These are phyloP conservation scores for Apocheima hispidaria DNA, from an alignment of 2,888 invertebrate species.

Conservation along the genomic window DNA sequence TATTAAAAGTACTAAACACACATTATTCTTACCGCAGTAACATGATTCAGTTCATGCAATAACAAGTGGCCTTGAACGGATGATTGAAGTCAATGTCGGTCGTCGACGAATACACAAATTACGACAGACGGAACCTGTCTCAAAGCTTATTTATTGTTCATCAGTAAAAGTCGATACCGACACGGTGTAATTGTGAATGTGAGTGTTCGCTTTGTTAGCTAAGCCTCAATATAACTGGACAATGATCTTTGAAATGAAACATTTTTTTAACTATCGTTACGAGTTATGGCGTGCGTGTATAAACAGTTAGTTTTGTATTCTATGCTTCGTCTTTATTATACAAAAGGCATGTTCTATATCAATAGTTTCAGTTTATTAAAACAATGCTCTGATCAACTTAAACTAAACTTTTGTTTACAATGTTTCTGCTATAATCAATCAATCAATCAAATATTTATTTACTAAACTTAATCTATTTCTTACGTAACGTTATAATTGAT, in stretches of 20 bases:
- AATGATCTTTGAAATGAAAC: slow-evolving; percentile 8
- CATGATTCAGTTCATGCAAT: slow-evolving; percentile 60
- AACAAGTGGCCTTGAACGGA: slow-evolving; percentile 70
- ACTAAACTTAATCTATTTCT: too few species aligned
- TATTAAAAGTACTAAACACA: background rate
- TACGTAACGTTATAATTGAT: too few species aligned
- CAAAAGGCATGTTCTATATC: background rate
- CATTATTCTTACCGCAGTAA: slow-evolving; percentile 43
- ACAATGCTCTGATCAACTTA: background rate
- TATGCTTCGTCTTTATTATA: background rate
- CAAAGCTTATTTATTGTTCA: slow-evolving; percentile 39
- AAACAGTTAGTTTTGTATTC: background rate
- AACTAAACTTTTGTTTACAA: background rate
- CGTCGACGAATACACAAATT: slow-evolving; percentile 59
- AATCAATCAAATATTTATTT: too few species aligned
- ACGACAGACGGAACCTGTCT: slow-evolving; percentile 61
- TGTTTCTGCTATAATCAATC: background rate
- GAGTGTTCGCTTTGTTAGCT: slow-evolving; percentile 13
- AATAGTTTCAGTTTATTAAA: background rate
- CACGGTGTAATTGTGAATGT: slow-evolving; percentile 24
- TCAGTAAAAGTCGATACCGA: slow-evolving; percentile 33
- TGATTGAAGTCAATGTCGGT: slow-evolving; percentile 66
- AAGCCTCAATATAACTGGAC: slow-evolving; percentile 7
- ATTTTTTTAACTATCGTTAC: slow-evolving; percentile 1
- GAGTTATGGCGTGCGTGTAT: background rate